A percentile compares a stretch with the other conserved stretches of the same genome.
phyloP scores from a whole-genome alignment of 2,113 vertebrate species.

The Aspidoscelis tigris region DNA sequence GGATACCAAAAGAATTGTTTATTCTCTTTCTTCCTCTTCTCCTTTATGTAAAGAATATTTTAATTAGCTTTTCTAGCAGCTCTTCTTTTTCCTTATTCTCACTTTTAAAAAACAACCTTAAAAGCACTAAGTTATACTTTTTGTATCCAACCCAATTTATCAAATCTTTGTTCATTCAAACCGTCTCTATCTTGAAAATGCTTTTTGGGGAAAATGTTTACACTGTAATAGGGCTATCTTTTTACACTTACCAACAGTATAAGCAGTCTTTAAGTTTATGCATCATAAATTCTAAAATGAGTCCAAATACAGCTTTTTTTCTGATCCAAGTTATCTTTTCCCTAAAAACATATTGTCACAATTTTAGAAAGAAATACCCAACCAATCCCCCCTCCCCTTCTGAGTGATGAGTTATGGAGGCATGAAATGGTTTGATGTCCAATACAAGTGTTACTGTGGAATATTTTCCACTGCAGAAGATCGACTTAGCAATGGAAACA shows the following conservation, averaged over 20 bases:
- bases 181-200: background rate
- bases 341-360: conserved; percentile 16
- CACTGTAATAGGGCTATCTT: background rate
- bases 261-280: conserved; percentile 11
- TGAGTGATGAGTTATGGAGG: background rate
- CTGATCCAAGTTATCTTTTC: background rate
- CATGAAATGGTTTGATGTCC: background rate
- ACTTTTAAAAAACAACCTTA: background rate
- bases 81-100: background rate
- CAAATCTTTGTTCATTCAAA: conserved; percentile 3
- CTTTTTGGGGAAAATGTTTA: background rate
- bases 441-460: background rate
- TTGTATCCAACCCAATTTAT: background rate
- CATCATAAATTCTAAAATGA: background rate
- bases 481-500: background rate
- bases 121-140: background rate
- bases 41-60: background rate
- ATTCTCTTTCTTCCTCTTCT: background rate
- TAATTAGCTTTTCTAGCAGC: background rate
- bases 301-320: background rate
- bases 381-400: background rate
- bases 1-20: background rate
- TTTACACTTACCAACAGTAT: background rate
- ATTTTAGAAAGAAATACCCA: conserved; percentile 13
- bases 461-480: background rate